Percentiles rank a stretch among this genome's conserved stretches.
Conservation (phyloP, 1,140 invertebrate species). For the Branchinecta lynchi region DNA sequence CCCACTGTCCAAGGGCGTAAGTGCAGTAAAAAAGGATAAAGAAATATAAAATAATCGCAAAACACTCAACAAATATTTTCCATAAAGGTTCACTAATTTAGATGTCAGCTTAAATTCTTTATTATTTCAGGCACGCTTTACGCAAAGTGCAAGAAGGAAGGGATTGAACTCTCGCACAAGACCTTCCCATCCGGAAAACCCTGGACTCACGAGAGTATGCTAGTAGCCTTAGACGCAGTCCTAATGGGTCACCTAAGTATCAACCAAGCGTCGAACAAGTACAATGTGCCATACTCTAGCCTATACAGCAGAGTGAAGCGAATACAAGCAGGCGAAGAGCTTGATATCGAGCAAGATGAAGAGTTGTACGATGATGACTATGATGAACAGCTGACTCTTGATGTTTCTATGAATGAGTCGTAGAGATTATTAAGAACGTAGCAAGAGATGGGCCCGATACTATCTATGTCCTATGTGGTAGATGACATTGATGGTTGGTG, state of each 20-base stretch:
- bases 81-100: too few species aligned
- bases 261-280: conserved; percentile 81
- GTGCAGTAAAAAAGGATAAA: too few species aligned
- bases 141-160: conserved; percentile 68
- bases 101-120: too few species aligned
- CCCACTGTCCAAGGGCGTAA: too few species aligned
- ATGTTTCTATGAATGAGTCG: background rate
- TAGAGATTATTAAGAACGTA: too few species aligned
- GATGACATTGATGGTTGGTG: too few species aligned
- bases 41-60: too few species aligned
- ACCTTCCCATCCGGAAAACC: conserved; percentile 55
- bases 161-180: conserved; percentile 48
- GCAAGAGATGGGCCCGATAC: too few species aligned
- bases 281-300: conserved; percentile 73
- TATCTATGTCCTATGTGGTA: too few species aligned
- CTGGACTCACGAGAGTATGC: conserved; percentile 79
- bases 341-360: conserved; percentile 13
- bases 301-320: conserved; percentile 67
- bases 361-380: background rate
- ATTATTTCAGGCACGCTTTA: conserved; percentile 48
- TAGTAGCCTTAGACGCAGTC: conserved; percentile 68
- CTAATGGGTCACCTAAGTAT: conserved; percentile 79
- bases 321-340: conserved; percentile 23
- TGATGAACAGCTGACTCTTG: background rate
- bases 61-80: too few species aligned